Evolutionary conservation across 2,888 invertebrate species (phyloP).

Genomic region (Phania funesta): DNA sequence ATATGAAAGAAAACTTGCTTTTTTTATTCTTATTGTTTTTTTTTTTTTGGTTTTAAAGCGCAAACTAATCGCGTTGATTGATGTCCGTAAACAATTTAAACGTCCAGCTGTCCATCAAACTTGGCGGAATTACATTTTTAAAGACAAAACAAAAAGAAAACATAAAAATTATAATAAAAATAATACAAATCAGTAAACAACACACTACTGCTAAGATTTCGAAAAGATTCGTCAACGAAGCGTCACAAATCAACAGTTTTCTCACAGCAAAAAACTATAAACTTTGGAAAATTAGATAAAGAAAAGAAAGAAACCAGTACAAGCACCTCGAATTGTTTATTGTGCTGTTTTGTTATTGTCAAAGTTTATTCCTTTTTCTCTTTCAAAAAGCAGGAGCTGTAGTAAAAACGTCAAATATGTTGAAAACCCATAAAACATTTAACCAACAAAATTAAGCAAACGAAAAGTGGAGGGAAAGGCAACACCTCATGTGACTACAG

Average conservation of each 20-base stretch:
- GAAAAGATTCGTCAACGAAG: constrained; percentile 10
- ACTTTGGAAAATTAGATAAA: constrained; percentile 9
- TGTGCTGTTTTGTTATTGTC: not conserved
- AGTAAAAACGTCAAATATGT: constrained; percentile 22
- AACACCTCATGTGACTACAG: constrained; percentile 6
- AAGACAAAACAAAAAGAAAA: constrained; percentile 15
- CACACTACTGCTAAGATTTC: not conserved
- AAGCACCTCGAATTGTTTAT: not conserved
- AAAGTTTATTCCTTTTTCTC: not conserved
- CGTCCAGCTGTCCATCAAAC: constrained; percentile 51
- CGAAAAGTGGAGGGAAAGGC: constrained; percentile 6
- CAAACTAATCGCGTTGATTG: constrained; percentile 58
- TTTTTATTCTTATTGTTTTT: not conserved
- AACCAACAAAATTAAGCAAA: not conserved
- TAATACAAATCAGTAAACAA: constrained; percentile 19
- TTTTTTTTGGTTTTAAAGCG: constrained; percentile 20
- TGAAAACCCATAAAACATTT: constrained; percentile 49
- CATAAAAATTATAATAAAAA: constrained; percentile 2
- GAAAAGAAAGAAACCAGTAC: not conserved
- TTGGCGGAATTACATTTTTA: constrained; percentile 5
- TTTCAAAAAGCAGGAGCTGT: not conserved
- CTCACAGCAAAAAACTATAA: not conserved
- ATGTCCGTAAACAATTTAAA: constrained; percentile 61
- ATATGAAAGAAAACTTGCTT: constrained; percentile 6
- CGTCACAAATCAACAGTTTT: constrained; percentile 14